A percentile compares a stretch with the other conserved stretches of the same genome.
Evolutionary conservation across 2,797 vertebrate genomes (phyloP).

Genomic region (Rhinella marina): DNA sequence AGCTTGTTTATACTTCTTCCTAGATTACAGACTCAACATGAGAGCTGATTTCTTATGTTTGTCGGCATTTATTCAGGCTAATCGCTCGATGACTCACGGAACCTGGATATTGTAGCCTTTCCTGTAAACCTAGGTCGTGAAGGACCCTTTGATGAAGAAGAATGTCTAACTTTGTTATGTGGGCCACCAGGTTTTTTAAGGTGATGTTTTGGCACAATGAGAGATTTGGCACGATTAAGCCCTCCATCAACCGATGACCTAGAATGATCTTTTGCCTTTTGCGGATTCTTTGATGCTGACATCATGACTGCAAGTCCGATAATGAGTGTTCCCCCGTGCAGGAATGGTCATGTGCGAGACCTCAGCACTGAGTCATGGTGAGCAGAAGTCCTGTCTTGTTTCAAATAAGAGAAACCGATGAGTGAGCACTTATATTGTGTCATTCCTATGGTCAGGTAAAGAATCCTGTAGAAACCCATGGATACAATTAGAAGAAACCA

Average conservation of each 20-base stretch:
- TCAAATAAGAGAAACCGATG: constrained; percentile 1
- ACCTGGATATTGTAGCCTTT: neutral
- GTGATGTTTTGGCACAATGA: constrained; percentile 9
- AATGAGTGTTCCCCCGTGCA: constrained; percentile 1
- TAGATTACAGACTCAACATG: neutral
- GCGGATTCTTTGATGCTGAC: constrained; percentile 33
- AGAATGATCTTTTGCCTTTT: constrained; percentile 4
- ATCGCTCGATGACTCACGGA: neutral
- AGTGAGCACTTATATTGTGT: constrained; percentile 18
- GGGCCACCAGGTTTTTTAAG: constrained; percentile 34
- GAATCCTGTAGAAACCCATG: neutral
- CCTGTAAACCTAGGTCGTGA: neutral
- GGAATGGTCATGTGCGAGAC: neutral
- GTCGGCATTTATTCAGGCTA: constrained; percentile 11
- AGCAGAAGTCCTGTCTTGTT: neutral
- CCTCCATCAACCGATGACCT: constrained; percentile 35
- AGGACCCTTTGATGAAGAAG: neutral
- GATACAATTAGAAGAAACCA: neutral
- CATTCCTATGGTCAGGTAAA: neutral
- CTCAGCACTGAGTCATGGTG: constrained; percentile 16
- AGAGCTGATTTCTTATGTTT: constrained; percentile 16
- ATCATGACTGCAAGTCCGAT: constrained; percentile 28
- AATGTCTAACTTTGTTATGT: neutral
- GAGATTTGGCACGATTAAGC: neutral
- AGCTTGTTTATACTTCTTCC: neutral